Percentiles rank a stretch among this genome's conserved stretches.
Conservation (phyloP, 2,797 vertebrate genomes). For the Ctenochaetus hawaiiensis region DNA sequence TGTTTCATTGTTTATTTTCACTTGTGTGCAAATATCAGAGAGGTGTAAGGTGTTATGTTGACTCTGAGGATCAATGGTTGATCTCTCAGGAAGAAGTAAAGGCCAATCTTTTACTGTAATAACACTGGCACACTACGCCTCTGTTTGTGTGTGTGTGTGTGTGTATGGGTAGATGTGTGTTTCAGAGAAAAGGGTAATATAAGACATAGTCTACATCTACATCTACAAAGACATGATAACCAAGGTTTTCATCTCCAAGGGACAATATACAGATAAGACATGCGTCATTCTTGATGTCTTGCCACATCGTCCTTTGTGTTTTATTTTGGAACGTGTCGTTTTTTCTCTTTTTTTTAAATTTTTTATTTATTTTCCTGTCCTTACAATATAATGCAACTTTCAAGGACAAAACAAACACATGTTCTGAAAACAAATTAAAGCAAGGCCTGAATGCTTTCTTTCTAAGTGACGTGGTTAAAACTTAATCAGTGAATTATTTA, state of each 20-base stretch:
- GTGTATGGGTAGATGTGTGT: constrained; percentile 2
- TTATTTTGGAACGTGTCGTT: background rate
- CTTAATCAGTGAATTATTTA: constrained; percentile 27
- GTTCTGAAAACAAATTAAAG: constrained; percentile 22
- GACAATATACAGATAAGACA: constrained; percentile 8
- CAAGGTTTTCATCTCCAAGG: constrained; percentile 24
- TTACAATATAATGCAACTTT: constrained; percentile 27
- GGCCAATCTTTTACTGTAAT: constrained; percentile 72
- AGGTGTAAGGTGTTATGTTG: constrained; percentile 59
- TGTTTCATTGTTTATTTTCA: constrained; percentile 68
- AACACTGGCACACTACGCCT: constrained; percentile 39
- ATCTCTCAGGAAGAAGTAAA: constrained; percentile 70
- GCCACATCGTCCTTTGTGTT: background rate
- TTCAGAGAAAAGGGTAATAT: background rate
- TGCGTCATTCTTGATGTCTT: constrained; percentile 15
- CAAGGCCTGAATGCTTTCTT: background rate
- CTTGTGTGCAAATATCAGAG: constrained; percentile 75
- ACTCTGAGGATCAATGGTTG: constrained; percentile 73
- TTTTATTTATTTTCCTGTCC: background rate
- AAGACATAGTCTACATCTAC: constrained; percentile 14
- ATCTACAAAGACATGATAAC: background rate
- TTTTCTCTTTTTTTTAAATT: constrained; percentile 2
- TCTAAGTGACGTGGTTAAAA: constrained; percentile 1
- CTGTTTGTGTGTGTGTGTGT: constrained; percentile 4
- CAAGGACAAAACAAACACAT: constrained; percentile 38